Evolutionary conservation across 2,888 invertebrate genomes (phyloP).

Genomic region (Metacarcinus magister): DNA sequence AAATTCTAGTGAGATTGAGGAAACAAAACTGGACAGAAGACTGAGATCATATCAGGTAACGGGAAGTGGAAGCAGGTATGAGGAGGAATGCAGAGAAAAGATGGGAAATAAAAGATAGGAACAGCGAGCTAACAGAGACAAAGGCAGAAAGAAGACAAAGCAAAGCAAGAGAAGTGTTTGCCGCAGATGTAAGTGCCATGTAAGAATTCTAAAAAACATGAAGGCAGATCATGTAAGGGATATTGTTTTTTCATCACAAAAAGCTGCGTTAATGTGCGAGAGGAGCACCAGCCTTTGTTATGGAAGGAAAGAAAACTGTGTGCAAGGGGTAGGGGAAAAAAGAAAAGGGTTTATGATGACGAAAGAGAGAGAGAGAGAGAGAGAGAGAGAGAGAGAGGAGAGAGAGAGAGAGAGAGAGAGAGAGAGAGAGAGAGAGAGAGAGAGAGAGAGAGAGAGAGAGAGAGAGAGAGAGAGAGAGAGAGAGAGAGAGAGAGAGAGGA

Average conservation of each 20-base stretch:
- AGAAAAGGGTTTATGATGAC: background rate
- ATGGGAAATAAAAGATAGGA: background rate
- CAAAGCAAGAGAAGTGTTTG: background rate
- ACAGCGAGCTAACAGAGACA: background rate
- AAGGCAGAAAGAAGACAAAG: background rate
- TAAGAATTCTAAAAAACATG: background rate
- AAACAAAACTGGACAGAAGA: background rate
- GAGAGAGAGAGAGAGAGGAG: background rate
- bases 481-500: background rate
- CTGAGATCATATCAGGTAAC: background rate
- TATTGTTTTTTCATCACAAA: background rate
- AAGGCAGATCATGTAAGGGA: background rate
- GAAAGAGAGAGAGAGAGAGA: no score
- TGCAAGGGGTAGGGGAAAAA: background rate
- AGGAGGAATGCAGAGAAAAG: background rate
- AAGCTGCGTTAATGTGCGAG: background rate
- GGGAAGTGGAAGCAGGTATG: background rate
- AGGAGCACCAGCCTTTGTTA: background rate
- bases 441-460: background rate
- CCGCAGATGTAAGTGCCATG: background rate
- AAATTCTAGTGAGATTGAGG: background rate
- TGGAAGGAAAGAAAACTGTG: background rate
- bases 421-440: background rate
- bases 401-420: background rate
- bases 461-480: background rate